Conservation (phyloP, 1,140 invertebrate species). For the Danaus plexippus region DNA sequence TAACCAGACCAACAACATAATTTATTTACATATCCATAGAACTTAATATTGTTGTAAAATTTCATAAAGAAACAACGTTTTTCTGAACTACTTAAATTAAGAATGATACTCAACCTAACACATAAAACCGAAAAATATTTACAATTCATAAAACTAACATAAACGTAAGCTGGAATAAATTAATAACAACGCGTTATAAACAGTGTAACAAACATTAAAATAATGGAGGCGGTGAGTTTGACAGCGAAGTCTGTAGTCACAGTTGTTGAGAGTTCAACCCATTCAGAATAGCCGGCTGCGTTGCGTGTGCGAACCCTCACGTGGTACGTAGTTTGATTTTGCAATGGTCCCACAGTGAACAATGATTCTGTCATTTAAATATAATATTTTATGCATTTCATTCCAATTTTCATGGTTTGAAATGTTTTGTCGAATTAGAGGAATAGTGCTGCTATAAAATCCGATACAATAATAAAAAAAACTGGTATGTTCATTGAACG, state of each 20-base stretch:
- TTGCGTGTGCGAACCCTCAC: constrained; percentile 47
- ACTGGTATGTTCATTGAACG: too few species aligned
- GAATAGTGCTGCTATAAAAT: too few species aligned
- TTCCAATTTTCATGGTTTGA: too few species aligned
- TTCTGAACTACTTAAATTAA: too few species aligned
- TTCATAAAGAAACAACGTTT: not conserved
- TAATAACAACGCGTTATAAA: constrained; percentile 16
- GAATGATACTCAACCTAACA: constrained; percentile 4
- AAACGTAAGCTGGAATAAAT: constrained; percentile 3
- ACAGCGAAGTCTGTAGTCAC: constrained; percentile 31
- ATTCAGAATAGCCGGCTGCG: constrained; percentile 49
- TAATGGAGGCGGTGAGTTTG: constrained; percentile 22
- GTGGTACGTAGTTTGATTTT: constrained; percentile 47
- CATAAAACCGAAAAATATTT: constrained; percentile 14
- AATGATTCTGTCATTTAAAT: constrained; percentile 33
- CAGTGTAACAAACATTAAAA: constrained; percentile 25
- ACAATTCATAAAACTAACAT: constrained; percentile 6
- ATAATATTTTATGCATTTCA: too few species aligned
- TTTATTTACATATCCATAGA: too few species aligned
- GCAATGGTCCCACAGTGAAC: constrained; percentile 40
- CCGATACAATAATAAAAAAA: too few species aligned
- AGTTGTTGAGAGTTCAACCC: constrained; percentile 30
- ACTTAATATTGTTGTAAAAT: too few species aligned
- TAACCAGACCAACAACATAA: too few species aligned
- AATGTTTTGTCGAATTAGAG: too few species aligned